Base-by-base conservation (phyloP, 2,888 invertebrate species). In the Limnephilus lunatus region DNA sequence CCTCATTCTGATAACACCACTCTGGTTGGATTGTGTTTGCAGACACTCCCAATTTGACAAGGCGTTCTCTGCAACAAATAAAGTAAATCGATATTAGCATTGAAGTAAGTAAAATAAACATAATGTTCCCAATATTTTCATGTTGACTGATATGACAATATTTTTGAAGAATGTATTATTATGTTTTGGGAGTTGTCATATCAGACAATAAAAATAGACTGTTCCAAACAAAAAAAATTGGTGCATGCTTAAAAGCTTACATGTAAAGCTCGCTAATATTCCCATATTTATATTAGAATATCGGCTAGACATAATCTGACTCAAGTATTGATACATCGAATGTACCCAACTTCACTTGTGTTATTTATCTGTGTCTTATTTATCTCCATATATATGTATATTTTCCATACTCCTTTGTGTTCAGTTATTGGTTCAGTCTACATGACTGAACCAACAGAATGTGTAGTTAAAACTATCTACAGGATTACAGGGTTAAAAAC, bases 1-100 rank as follows among this genome's bases (percentile, higher is more conserved):
- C 97, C 95, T 98, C 97, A 95, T 98, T 97, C 94, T 98, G 98
- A 94, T 97, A 95, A 94, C 98, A 98, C 98, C 98, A 98, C 94
- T 98, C 97, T 0, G 98, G 98, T 94, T 98, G 97, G 90, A 98
- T 94, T 25, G 97, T 96, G 94, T 98, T 98, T 0, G 98, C 97
- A 25, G 96, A 95, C 90, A 98, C 96, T 35, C 97, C 97, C 94
- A 97, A 96, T 92, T 96, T 96, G 0, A 98, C 96, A 89, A 98
- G 95, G 90, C 98, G 96, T 94, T 98, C 97, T n/a, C 98, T 97
- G 95, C 30, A 94, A 94, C 81, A 90, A 94, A 93, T 94, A 93
- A 92, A 83, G 25, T 83, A 35, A 83, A 2, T 25, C 31, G 1
- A 2, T 5, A 82, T 15, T 32, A 30, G 14, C 31, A 30, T 19